phyloP scores from a whole-genome alignment of 2,888 invertebrate species.

The Oithona nana region DNA sequence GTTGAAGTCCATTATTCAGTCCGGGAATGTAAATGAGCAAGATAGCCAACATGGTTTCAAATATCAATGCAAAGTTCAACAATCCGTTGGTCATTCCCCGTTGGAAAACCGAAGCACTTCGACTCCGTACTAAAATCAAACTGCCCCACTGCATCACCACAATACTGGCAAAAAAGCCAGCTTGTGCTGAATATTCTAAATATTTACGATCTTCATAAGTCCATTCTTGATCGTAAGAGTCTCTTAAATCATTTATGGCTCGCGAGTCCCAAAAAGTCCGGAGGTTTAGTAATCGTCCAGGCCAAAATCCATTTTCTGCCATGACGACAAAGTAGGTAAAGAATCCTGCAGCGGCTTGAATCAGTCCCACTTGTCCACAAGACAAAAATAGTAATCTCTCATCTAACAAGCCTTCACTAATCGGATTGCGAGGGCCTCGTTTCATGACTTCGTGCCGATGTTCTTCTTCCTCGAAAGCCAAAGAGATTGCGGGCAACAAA shows the following conservation, averaged over 20 bases:
- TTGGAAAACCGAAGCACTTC: constrained; percentile 17
- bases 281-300: constrained; percentile 18
- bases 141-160: constrained; percentile 19
- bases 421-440: constrained; percentile 19
- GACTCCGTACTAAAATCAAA: constrained; percentile 13
- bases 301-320: constrained; percentile 21
- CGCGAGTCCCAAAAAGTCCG: constrained; percentile 19
- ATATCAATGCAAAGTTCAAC: constrained; percentile 18
- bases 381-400: constrained; percentile 7
- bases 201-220: constrained; percentile 18
- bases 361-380: constrained; percentile 20
- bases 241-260: constrained; percentile 19
- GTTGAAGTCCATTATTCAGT: constrained; percentile 18
- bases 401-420: constrained; percentile 3
- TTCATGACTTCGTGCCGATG: constrained; percentile 19
- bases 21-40: constrained; percentile 19
- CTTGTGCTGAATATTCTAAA: constrained; percentile 19
- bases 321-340: constrained; percentile 20
- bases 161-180: constrained; percentile 19
- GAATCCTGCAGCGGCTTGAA: constrained; percentile 20
- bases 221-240: constrained; percentile 21
- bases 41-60: constrained; percentile 18
- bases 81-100: constrained; percentile 19
- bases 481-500: constrained; percentile 23
- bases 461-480: constrained; percentile 21